Evolutionary conservation across 2,113 vertebrate genomes (phyloP).

Genomic region (Azemiops feae): DNA sequence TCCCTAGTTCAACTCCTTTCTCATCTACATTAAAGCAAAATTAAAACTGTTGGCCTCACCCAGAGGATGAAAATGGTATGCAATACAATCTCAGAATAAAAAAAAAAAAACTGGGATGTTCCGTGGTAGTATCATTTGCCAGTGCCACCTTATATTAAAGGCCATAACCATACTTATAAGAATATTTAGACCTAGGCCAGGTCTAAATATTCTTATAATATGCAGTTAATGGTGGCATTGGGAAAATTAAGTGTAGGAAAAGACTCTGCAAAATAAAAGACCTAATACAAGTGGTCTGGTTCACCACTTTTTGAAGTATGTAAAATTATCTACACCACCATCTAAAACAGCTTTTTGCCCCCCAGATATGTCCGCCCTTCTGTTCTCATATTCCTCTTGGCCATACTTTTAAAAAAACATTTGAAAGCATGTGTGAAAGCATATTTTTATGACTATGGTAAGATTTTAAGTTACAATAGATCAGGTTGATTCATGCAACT

Average conservation of each 20-base stretch:
- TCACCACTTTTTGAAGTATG: neutral
- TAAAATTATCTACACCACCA: neutral
- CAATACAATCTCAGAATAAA: neutral
- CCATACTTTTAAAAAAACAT: neutral
- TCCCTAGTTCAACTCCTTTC: neutral
- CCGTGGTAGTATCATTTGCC: too few species aligned
- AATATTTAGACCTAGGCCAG: neutral
- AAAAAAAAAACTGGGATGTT: neutral
- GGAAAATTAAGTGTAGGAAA: neutral
- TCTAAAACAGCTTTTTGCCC: neutral
- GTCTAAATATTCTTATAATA: neutral
- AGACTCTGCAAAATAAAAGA: neutral
- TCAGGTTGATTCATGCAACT: neutral
- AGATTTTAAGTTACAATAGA: neutral
- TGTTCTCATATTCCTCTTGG: neutral
- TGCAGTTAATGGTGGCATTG: neutral
- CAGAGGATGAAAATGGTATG: neutral
- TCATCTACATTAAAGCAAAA: neutral
- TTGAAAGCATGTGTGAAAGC: neutral
- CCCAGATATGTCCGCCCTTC: neutral
- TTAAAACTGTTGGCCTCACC: neutral
- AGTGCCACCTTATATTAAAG: too few species aligned
- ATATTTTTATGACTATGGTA: neutral
- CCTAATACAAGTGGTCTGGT: neutral
- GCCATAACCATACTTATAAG: neutral